Percentiles rank a stretch among this genome's conserved stretches.
Conservation (phyloP, 2,888 invertebrate species). For the Lysandra coridon region DNA sequence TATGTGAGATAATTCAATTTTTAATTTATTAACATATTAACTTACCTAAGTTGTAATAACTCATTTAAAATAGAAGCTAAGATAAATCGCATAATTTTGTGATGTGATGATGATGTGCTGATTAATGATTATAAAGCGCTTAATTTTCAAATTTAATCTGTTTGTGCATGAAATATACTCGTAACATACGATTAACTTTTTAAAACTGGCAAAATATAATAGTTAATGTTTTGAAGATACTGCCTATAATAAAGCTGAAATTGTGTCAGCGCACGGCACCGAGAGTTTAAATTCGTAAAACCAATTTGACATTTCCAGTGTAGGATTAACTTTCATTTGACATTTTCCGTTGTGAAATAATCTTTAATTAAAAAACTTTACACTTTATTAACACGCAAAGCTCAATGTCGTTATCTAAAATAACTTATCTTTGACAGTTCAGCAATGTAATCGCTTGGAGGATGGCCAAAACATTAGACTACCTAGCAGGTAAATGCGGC, state of each 20-base stretch:
- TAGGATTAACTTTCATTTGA: constrained; percentile 17
- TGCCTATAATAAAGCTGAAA: background rate
- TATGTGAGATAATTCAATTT: too few relatives aligned
- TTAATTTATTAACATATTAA: too few relatives aligned
- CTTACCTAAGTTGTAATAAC: too few relatives aligned
- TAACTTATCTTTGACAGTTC: constrained; percentile 79
- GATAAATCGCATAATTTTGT: too few relatives aligned
- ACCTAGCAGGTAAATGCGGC: constrained; percentile 77
- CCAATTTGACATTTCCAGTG: constrained; percentile 8
- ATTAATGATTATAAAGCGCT: too few relatives aligned
- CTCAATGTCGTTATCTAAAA: constrained; percentile 78
- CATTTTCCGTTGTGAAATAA: constrained; percentile 11
- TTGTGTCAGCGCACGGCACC: background rate
- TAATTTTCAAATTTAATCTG: too few relatives aligned
- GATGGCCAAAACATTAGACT: constrained; percentile 60
- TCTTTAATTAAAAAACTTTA: constrained; percentile 16
- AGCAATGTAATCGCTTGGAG: constrained; percentile 75
- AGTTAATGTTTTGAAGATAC: background rate
- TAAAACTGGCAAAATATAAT: background rate
- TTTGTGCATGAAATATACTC: too few relatives aligned
- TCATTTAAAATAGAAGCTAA: too few relatives aligned
- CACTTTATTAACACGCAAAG: constrained; percentile 42
- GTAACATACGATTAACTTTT: background rate
- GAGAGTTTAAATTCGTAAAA: constrained; percentile 17
- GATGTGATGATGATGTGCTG: too few relatives aligned